A percentile compares a stretch with the other conserved stretches of the same genome.
Conservation (phyloP, 2,113 vertebrate species). For the Alethe diademata region DNA sequence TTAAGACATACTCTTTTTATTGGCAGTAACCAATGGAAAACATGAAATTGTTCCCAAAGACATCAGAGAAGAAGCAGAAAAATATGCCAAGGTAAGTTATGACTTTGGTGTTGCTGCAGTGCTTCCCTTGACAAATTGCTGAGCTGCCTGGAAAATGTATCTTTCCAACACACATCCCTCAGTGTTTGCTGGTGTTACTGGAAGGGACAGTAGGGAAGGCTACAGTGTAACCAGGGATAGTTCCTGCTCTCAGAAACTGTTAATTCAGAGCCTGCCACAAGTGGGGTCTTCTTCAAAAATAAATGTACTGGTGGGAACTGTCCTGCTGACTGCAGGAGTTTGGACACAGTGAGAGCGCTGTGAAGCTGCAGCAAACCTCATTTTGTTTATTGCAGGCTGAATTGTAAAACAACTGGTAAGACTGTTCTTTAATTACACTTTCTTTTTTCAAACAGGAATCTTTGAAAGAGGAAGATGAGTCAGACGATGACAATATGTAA, state of each 20-base stretch:
- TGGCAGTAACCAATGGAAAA: constrained; percentile 92
- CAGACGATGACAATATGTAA: constrained; percentile 99
- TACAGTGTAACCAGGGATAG: not conserved
- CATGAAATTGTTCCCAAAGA: constrained; percentile 96
- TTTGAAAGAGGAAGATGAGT: constrained; percentile 98
- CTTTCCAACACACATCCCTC: not conserved
- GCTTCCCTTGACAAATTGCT: not conserved
- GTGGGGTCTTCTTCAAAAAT: not conserved
- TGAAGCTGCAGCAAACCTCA: not conserved
- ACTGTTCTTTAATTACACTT: not conserved
- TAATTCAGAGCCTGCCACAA: not conserved
- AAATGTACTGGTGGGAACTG: not conserved
- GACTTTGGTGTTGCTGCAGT: not conserved
- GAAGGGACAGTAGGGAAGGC: not conserved
- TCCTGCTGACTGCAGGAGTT: not conserved
- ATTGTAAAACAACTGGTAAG: not conserved
- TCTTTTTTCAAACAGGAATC: constrained; percentile 84
- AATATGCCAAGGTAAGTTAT: constrained; percentile 92
- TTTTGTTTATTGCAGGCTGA: not conserved
- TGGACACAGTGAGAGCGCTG: not conserved
- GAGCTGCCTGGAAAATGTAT: not conserved
- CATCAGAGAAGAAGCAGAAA: constrained; percentile 93
- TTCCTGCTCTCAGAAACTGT: not conserved
- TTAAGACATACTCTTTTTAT: not conserved
- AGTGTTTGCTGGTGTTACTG: rapidly evolving